Conservation (phyloP, 2,888 invertebrate genomes). For the Drosophila ustulata region DNA sequence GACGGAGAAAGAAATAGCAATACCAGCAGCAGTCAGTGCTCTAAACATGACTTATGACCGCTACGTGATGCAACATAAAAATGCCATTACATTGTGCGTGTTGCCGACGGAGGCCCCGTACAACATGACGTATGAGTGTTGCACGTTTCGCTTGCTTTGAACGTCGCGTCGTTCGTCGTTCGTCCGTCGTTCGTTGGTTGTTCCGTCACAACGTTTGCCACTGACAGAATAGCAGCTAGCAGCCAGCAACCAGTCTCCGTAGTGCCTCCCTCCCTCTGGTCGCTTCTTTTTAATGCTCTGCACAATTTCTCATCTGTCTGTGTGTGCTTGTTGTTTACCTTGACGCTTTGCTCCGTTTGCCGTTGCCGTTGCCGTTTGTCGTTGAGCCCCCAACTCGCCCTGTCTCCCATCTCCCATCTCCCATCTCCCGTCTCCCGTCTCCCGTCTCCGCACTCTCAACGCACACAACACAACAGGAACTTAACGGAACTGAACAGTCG, state of each 20-base stretch:
- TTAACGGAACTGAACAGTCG: background rate
- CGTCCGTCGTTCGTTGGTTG: constrained; percentile 25
- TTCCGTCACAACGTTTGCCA: constrained; percentile 57
- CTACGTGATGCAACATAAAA: constrained; percentile 84
- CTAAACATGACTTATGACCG: constrained; percentile 84
- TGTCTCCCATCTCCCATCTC: too few relatives aligned
- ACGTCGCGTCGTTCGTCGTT: constrained; percentile 14
- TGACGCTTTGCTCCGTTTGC: constrained; percentile 18
- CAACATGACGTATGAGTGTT: constrained; percentile 81
- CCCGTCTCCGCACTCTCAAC: background rate
- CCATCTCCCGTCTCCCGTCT: background rate
- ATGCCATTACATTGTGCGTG: constrained; percentile 79
- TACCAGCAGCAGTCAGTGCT: constrained; percentile 76
- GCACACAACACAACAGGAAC: background rate
- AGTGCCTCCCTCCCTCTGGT: background rate
- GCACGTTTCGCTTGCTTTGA: constrained; percentile 70
- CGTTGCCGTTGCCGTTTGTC: background rate
- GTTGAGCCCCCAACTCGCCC: background rate
- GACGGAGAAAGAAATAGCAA: constrained; percentile 27
- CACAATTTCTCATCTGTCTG: constrained; percentile 69
- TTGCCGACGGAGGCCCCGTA: constrained; percentile 56
- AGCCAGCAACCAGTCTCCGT: constrained; percentile 19
- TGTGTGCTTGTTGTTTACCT: constrained; percentile 59
- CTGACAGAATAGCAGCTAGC: constrained; percentile 47
- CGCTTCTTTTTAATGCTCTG: constrained; percentile 41